A percentile compares a stretch with the other conserved stretches of the same genome.
Evolutionary conservation across 2,888 invertebrate genomes (phyloP).

Genomic region (Xestia xanthographa): DNA sequence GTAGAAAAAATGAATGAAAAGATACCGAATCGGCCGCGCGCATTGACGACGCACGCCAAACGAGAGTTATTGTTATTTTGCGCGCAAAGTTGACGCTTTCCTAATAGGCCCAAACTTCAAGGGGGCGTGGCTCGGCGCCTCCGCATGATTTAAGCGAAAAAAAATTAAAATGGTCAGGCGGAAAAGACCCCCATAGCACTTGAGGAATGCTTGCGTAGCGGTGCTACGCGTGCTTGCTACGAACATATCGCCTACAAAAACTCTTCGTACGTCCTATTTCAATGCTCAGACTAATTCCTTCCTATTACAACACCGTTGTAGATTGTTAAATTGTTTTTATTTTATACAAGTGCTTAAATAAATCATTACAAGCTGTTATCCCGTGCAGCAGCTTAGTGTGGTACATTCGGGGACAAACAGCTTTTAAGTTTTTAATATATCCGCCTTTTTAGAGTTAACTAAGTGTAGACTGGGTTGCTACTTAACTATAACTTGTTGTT

Average conservation of each 20-base stretch:
- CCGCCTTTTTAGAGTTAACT: slow-evolving; percentile 28
- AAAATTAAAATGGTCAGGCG: too few relatives aligned
- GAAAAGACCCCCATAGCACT: too few relatives aligned
- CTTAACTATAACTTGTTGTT: slow-evolving; percentile 15
- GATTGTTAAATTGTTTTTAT: not conserved
- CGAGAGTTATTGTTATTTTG: too few relatives aligned
- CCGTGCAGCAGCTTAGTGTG: slow-evolving; percentile 33
- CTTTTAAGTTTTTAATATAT: slow-evolving; percentile 46
- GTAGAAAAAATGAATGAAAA: too few relatives aligned
- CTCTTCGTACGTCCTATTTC: not conserved
- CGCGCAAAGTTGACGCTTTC: too few relatives aligned
- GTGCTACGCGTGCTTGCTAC: not conserved
- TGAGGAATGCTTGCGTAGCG: too few relatives aligned
- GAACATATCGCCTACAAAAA: not conserved
- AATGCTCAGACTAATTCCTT: not conserved
- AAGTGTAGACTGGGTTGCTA: slow-evolving; percentile 28
- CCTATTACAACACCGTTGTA: too few relatives aligned
- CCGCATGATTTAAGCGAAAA: too few relatives aligned
- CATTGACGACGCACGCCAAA: too few relatives aligned
- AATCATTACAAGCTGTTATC: slow-evolving; percentile 48
- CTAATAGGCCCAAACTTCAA: too few relatives aligned
- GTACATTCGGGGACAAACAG: slow-evolving; percentile 37
- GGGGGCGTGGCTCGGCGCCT: too few relatives aligned
- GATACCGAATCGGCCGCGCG: too few relatives aligned
- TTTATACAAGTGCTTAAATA: slow-evolving; percentile 33